Evolutionary conservation across 2,888 invertebrate genomes (phyloP).

Genomic region (Drosophila prolongata): DNA sequence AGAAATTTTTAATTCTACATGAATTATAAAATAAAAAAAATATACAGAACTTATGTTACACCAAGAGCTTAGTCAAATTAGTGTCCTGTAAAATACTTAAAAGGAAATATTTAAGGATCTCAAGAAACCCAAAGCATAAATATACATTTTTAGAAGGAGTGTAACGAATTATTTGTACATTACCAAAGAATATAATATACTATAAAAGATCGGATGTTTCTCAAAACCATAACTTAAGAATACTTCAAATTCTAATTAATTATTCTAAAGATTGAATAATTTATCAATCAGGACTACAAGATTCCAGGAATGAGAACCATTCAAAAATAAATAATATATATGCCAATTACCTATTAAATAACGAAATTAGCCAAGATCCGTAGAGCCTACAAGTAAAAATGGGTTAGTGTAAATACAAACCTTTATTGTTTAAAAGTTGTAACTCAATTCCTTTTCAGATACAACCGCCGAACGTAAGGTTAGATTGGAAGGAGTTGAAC

Average conservation of each 20-base stretch:
- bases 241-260: too few relatives aligned
- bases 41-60: background rate
- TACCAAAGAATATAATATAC: too few relatives aligned
- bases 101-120: too few relatives aligned
- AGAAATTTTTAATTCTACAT: background rate
- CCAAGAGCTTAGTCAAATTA: too few relatives aligned
- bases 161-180: too few relatives aligned
- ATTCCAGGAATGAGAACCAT: background rate
- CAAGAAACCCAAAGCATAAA: too few relatives aligned
- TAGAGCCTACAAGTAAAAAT: background rate
- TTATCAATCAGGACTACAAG: too few relatives aligned
- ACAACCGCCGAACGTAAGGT: constrained; percentile 47
- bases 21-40: background rate
- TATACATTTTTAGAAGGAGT: too few relatives aligned
- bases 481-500: constrained; percentile 54
- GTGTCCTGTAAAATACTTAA: too few relatives aligned
- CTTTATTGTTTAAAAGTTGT: background rate
- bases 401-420: constrained; percentile 10
- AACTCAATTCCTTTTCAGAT: background rate
- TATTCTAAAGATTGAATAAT: too few relatives aligned
- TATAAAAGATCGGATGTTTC: too few relatives aligned
- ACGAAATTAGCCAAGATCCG: background rate
- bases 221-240: too few relatives aligned
- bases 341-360: background rate
- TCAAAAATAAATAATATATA: background rate